Evolutionary conservation across 2,113 vertebrate genomes (phyloP).

Genomic region (Hyla sarda): DNA sequence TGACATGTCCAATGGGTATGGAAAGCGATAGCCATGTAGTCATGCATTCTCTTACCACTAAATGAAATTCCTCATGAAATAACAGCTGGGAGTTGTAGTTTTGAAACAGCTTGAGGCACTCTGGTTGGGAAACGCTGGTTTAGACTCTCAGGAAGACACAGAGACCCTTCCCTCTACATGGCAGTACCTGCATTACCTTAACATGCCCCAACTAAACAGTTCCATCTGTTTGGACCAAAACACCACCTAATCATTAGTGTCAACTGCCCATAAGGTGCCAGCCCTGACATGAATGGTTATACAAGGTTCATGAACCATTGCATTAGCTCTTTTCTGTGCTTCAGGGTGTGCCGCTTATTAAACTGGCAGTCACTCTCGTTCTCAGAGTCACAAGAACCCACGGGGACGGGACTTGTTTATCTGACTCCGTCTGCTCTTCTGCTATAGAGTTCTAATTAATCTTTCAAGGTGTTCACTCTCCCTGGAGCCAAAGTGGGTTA

Average conservation of each 20-base stretch:
- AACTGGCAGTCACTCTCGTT: neutral
- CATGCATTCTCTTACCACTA: no score
- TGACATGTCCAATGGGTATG: no score
- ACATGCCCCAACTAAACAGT: neutral
- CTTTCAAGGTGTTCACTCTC: conserved; percentile 25
- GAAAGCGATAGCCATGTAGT: no score
- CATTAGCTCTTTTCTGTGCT: neutral
- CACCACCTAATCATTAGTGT: neutral
- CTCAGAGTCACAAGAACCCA: neutral
- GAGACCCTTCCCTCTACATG: no score
- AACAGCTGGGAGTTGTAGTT: no score
- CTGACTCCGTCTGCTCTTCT: neutral
- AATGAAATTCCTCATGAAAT: no score
- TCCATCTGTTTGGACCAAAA: neutral
- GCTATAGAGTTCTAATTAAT: neutral
- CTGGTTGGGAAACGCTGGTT: no score
- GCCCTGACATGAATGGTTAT: neutral
- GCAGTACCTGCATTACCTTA: no score
- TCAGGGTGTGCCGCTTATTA: neutral
- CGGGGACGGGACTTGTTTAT: conserved; percentile 8
- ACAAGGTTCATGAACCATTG: neutral
- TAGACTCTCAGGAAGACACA: no score
- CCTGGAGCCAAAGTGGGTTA: conserved; percentile 14
- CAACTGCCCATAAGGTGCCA: neutral
- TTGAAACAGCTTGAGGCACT: no score